Evolutionary conservation across 2,797 vertebrate genomes (phyloP).

Genomic region (Enteromius fasciolatus): DNA sequence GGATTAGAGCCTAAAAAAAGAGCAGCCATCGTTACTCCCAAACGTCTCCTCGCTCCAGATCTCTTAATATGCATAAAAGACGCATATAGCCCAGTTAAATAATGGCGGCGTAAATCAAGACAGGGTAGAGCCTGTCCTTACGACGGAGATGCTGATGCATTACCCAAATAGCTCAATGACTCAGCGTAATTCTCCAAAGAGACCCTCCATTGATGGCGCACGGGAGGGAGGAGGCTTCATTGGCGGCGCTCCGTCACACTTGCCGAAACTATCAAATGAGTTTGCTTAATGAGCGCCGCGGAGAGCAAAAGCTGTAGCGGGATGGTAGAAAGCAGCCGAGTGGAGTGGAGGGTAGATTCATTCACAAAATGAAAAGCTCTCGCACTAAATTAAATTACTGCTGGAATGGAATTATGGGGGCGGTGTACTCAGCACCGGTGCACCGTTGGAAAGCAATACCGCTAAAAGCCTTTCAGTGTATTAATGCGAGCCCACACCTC

Average conservation of each 20-base stretch:
- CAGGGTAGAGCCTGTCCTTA: conserved; percentile 38
- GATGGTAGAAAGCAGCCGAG: not conserved
- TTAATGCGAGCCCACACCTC: conserved; percentile 75
- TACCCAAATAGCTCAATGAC: conserved; percentile 67
- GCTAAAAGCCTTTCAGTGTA: conserved; percentile 86
- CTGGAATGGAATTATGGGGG: conserved; percentile 78
- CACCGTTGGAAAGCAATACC: conserved; percentile 73
- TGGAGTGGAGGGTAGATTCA: conserved; percentile 61
- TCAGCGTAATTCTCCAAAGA: conserved; percentile 62
- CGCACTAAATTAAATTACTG: conserved; percentile 82
- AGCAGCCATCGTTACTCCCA: conserved; percentile 18
- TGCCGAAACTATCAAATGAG: conserved; percentile 45
- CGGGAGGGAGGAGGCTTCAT: conserved; percentile 23
- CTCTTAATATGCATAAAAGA: conserved; percentile 31
- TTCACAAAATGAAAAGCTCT: conserved; percentile 84
- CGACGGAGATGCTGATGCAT: conserved; percentile 58
- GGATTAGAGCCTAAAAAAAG: conserved; percentile 1
- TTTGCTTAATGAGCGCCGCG: conserved; percentile 40
- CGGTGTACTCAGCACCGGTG: conserved; percentile 63
- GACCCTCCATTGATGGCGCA: conserved; percentile 19
- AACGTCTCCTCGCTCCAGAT: not conserved
- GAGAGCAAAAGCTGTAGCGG: not conserved
- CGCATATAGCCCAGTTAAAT: conserved; percentile 52
- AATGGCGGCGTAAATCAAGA: conserved; percentile 56
- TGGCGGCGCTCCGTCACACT: conserved; percentile 36